Evolutionary conservation across 2,113 vertebrate species (phyloP), one percentile per base, ranked within the genome.

Genomic region (Halcyon senegalensis): DNA sequence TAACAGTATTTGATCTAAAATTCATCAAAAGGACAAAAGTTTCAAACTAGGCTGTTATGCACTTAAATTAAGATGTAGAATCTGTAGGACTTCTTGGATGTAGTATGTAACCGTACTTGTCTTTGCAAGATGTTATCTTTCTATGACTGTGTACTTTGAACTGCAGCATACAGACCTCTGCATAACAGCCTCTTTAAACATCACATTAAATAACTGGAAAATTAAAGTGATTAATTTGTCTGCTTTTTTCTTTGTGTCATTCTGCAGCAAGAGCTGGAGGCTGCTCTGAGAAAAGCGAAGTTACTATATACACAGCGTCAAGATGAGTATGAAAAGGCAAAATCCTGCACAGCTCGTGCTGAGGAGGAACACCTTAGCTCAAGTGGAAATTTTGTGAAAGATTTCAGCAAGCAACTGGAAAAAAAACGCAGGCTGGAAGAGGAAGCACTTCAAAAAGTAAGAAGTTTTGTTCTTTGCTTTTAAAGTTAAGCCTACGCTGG

Each of bases 301-400:
- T 86, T 98, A 91, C 97, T 99, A 56, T 98, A 99, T 92, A 97
- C 97, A 7, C 99, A 99, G 95, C 98, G 99, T 94, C 99, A 99
- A 84, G 99, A 99, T 89, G 99, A 99, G 64, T 98, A 99, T n/a
- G 99, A 99, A 90, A 99, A 99, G 80, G 99, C 99, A 77, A 99
- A 98, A 85, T 98, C 98, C 56, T 99, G 98, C 68, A 99, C 99
- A 94, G 98, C 98, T 80, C 99, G 99, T 60, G 98, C 98, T 44
- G 99, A 99, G 96, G 99, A 99, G 89, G 99, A 99, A 15, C 98
- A 98, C 94, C 92, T 98, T 8, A 96, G 92, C 44, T 97, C 95
- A 50, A 97, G 87, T 94, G 98, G 98, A 62, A 98, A 94, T 53
- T 94, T 96, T 84, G 94, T 92, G 48, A 98, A 98, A 97, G 98